Conservation (phyloP, 2,113 vertebrate species). For the Pantherophis guttatus region DNA sequence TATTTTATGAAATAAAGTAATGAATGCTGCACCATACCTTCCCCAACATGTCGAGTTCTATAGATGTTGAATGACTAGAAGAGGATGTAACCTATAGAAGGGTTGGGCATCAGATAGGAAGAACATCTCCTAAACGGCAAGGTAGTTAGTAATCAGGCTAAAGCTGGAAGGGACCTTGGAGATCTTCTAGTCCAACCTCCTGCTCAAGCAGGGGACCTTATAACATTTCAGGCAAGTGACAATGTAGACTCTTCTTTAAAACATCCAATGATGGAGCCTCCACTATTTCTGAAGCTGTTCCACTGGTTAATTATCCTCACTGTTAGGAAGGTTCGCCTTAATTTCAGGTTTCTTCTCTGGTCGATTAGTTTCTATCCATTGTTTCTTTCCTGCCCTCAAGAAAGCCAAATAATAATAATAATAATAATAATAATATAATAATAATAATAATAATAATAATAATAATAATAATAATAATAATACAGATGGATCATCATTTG, state of each 20-base stretch:
- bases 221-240: not conserved
- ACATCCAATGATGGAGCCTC: no score
- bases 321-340: not conserved
- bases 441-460: no score
- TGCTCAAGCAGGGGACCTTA: not conserved
- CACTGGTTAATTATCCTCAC: no score
- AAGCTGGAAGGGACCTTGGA: no score
- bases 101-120: not conserved
- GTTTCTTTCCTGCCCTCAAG: not conserved
- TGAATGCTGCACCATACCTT: not conserved
- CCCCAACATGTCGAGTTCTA: not conserved
- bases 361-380: not conserved
- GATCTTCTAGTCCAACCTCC: not conserved
- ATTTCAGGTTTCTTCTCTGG: not conserved
- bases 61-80: not conserved
- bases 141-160: not conserved
- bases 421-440: no score
- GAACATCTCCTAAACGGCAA: not conserved
- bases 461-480: no score
- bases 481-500: no score
- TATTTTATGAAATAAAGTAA: not conserved
- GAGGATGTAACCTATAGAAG: not conserved
- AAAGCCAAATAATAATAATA: not conserved
- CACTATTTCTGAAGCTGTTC: no score
- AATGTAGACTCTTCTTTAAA: no score